Evolutionary conservation across 2,888 invertebrate genomes (phyloP).

Genomic region (Caradrina clavipalpis): DNA sequence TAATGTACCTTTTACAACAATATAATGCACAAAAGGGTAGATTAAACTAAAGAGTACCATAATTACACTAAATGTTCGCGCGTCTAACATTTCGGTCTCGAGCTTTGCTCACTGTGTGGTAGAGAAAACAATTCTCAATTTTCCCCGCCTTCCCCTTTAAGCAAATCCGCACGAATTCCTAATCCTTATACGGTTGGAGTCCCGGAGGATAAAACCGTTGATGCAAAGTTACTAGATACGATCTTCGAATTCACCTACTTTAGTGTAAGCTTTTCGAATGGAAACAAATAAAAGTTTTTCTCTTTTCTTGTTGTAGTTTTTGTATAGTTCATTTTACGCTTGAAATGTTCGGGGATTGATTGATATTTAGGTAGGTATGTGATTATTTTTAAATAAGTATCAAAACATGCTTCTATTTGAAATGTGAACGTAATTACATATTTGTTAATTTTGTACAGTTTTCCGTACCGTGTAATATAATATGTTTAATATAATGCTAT

Average conservation of each 20-base stretch:
- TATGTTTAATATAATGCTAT: background rate
- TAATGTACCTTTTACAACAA: slow-evolving; percentile 38
- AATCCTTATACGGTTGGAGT: slow-evolving; percentile 84
- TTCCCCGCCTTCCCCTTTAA: slow-evolving; percentile 83
- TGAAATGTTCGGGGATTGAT: background rate
- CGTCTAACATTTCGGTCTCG: slow-evolving; percentile 74
- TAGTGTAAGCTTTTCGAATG: slow-evolving; percentile 31
- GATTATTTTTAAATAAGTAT: too few species aligned
- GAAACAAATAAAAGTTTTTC: slow-evolving; percentile 37
- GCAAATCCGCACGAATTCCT: slow-evolving; percentile 87
- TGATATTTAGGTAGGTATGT: background rate
- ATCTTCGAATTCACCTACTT: slow-evolving; percentile 56
- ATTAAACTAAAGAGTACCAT: slow-evolving; percentile 67
- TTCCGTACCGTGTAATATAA: background rate
- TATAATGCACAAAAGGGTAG: slow-evolving; percentile 55
- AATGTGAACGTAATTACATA: too few species aligned
- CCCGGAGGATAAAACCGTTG: slow-evolving; percentile 76
- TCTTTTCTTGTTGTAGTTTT: slow-evolving; percentile 15
- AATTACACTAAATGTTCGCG: slow-evolving; percentile 73
- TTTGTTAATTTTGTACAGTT: background rate
- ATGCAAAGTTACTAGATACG: slow-evolving; percentile 75
- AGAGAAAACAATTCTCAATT: slow-evolving; percentile 86
- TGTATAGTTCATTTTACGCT: background rate
- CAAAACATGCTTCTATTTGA: too few species aligned
- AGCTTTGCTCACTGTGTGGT: slow-evolving; percentile 80